Base-by-base conservation (phyloP, 2,113 vertebrate genomes). In the Oreochromis spilurus region DNA sequence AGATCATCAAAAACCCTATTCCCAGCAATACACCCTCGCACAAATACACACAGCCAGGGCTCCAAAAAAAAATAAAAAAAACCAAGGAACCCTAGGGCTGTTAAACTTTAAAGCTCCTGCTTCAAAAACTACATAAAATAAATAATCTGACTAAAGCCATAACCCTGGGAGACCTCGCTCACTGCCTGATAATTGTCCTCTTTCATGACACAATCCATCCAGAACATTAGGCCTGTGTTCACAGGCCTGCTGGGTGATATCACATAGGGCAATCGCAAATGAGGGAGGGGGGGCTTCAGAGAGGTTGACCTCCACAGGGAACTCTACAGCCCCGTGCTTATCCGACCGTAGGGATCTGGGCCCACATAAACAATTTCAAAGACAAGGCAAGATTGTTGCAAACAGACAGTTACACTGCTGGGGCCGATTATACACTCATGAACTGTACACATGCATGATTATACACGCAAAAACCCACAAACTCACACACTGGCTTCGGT, bases 71-170 rank as follows among this genome's bases (percentile, higher is more conserved):
- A 2, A 2, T 2, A 34, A 2, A 19, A 34, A 24, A 26, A 34
- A 19, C 36, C 82, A 85, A 95, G 91, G 84, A 93, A 94, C 93
- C 96, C 95, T 82, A 89, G 40, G 94, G 95, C 94, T 96, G 94
- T 96, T 96, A 93, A 96, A 95, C 96, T 96, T 96, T 96, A 95
- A 95, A 96, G 93, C 92, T 89, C 86, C 93, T 94, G 95, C 95
- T 95, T 96, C 95, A 95, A 92, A 96, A 96, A 96, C 89, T 93
- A 94, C 94, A 96, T 95, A 94, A 96, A 96, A 95, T 93, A 97
- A 96, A 96, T 96, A 95, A 96, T 96, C 91, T 91, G 94, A 94
- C 95, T 96, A 96, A 96, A 96, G 93, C 93, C 94, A 92, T 95
- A 96, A 96, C 95, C 96, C 96, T 94, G 84, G 87, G 95, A 97